phyloP scores from a whole-genome alignment of 2,113 vertebrate genomes.

The Hypomesus transpacificus region DNA sequence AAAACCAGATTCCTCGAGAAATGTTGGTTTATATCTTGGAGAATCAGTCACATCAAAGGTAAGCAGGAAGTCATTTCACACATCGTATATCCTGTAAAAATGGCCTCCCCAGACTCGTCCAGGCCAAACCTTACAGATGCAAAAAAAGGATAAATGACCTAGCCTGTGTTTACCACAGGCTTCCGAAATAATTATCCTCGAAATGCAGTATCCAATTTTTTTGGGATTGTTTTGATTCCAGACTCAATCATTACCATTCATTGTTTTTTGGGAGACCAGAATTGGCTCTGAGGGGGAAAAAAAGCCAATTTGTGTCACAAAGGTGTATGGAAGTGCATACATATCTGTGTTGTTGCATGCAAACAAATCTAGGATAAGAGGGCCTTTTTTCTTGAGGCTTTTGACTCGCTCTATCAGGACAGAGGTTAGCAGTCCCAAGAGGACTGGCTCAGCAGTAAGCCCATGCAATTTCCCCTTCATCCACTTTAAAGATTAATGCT shows the following conservation, averaged over 20 bases:
- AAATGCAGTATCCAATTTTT: constrained; percentile 43
- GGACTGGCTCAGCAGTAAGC: constrained; percentile 40
- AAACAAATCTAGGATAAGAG: constrained; percentile 38
- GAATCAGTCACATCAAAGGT: constrained; percentile 1
- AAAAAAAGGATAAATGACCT: constrained; percentile 18
- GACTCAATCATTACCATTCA: constrained; percentile 48
- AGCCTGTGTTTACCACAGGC: constrained; percentile 40
- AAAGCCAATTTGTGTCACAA: constrained; percentile 7
- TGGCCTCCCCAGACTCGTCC: constrained; percentile 7
- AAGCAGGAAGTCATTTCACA: constrained; percentile 18
- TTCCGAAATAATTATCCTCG: constrained; percentile 39
- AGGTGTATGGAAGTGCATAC: constrained; percentile 25
- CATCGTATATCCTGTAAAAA: constrained; percentile 24
- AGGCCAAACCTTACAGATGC: constrained; percentile 6
- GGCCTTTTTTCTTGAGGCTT: constrained; percentile 37
- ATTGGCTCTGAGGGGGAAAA: not conserved
- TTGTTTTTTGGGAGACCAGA: constrained; percentile 36
- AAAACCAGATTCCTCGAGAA: not conserved
- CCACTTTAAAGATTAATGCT: constrained; percentile 63
- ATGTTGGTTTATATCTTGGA: not conserved
- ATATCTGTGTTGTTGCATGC: constrained; percentile 21
- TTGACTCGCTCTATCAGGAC: constrained; percentile 21
- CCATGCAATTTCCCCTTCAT: constrained; percentile 45
- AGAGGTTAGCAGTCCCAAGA: constrained; percentile 32
- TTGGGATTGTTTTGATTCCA: constrained; percentile 45